phyloP scores from a whole-genome alignment of 2,797 vertebrate genomes.

The Lagorchestes hirsutus region DNA sequence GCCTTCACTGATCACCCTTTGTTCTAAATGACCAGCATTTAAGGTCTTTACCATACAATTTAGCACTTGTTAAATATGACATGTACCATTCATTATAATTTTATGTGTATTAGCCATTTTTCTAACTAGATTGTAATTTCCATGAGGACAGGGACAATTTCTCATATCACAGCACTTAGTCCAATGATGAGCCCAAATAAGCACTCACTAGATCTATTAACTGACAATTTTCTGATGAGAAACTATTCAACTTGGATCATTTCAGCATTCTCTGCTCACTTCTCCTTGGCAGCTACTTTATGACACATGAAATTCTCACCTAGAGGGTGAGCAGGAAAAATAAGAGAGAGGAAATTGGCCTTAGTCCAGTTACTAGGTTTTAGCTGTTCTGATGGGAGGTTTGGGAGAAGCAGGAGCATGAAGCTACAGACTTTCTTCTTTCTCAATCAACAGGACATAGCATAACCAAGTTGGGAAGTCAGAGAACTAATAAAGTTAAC shows the following conservation, averaged over 20 bases:
- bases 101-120: neutral
- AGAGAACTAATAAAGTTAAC: neutral
- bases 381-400: neutral
- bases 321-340: neutral
- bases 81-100: neutral
- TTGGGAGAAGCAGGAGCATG: neutral
- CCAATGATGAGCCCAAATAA: neutral
- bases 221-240: neutral
- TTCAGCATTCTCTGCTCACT: neutral
- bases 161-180: neutral
- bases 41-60: neutral
- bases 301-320: neutral
- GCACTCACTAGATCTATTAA: neutral
- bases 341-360: neutral
- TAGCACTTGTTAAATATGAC: neutral
- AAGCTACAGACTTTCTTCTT: neutral
- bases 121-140: neutral
- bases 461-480: neutral
- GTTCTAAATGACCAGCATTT: neutral
- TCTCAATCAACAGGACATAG: neutral
- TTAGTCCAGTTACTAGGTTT: neutral
- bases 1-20: neutral
- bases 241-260: neutral
- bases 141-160: neutral
- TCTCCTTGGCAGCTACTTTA: neutral